Conservation (phyloP, 2,113 vertebrate species). For the Sylvia atricapilla region DNA sequence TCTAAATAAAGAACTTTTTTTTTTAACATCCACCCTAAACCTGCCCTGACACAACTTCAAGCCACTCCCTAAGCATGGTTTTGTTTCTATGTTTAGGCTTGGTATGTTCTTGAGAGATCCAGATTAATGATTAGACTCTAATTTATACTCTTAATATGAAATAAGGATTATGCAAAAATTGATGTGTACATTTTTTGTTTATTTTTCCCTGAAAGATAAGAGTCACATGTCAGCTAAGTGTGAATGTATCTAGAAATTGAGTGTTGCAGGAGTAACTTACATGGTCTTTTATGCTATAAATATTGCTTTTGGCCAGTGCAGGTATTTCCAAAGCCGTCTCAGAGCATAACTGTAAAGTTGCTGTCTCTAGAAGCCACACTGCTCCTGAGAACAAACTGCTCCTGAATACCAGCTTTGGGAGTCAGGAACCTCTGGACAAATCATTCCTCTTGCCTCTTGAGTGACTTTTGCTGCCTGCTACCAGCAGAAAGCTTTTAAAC, state of each 20-base stretch:
- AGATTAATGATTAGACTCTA: background rate
- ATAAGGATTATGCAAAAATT: background rate
- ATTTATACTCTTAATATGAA: background rate
- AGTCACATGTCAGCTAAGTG: background rate
- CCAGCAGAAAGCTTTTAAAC: conserved; percentile 35
- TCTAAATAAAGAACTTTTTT: background rate
- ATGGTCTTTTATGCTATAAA: background rate
- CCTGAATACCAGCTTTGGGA: background rate
- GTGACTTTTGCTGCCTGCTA: conserved; percentile 42
- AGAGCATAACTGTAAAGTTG: background rate
- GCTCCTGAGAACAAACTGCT: background rate
- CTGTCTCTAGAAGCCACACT: background rate
- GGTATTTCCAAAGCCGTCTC: background rate
- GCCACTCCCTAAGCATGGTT: background rate
- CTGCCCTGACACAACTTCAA: background rate
- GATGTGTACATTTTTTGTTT: background rate
- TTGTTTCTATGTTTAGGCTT: background rate
- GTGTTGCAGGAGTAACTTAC: background rate
- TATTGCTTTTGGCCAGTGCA: background rate
- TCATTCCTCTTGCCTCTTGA: conserved; percentile 15
- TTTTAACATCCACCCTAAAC: background rate
- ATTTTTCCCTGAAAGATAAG: background rate
- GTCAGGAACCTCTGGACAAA: conserved; percentile 36
- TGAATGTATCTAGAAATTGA: background rate
- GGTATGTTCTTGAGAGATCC: background rate